Conservation (phyloP, 2,888 invertebrate species). For the Punctoribates punctum region DNA sequence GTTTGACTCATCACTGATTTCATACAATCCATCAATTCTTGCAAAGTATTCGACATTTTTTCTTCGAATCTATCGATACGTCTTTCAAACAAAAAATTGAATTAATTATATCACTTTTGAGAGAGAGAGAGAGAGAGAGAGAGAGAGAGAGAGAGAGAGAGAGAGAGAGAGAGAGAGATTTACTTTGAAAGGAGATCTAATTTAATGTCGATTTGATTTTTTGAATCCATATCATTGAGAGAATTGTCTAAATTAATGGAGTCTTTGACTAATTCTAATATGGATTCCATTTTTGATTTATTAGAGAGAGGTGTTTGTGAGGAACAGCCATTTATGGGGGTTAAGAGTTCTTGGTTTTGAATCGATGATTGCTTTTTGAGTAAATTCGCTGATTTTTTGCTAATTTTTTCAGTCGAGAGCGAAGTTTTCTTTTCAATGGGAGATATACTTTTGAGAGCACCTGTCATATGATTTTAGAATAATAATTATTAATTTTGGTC, state of each 20-base stretch:
- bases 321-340: background rate
- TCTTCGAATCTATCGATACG: constrained; percentile 24
- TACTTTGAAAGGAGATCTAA: constrained; percentile 1
- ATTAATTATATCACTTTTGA: background rate
- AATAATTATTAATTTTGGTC: background rate
- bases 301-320: background rate
- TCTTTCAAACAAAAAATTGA: background rate
- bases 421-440: background rate
- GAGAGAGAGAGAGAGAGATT: background rate
- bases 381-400: background rate
- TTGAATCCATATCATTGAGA: background rate
- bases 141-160: background rate
- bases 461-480: background rate
- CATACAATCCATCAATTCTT: constrained; percentile 27
- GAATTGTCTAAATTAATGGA: background rate
- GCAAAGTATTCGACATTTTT: background rate
- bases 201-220: background rate
- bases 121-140: background rate
- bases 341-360: background rate
- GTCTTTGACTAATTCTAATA: constrained; percentile 6
- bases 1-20: background rate
- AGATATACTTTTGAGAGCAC: constrained; percentile 9
- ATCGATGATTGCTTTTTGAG: constrained; percentile 3
- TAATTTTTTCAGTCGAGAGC: background rate
- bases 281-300: constrained; percentile 18